phyloP scores from a whole-genome alignment of 2,113 vertebrate species.

The Percina caprodes region DNA sequence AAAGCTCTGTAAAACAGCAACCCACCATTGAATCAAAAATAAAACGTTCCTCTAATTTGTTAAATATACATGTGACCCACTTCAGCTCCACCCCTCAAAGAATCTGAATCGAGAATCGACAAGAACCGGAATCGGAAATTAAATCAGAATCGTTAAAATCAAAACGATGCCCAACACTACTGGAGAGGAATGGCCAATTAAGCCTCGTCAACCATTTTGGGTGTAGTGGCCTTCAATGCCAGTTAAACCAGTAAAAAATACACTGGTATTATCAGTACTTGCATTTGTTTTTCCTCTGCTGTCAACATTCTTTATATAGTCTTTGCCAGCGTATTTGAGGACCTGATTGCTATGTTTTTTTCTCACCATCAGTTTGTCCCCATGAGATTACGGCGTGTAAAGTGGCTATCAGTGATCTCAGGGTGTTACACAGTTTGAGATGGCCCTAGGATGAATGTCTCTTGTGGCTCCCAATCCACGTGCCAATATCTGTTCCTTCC shows the following conservation, averaged over 20 bases:
- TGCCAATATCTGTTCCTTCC: conserved; percentile 7
- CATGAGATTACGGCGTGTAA: not conserved
- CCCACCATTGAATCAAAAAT: no score
- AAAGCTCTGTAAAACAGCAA: no score
- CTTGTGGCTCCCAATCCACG: not conserved
- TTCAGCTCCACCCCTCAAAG: no score
- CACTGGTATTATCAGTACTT: conserved; percentile 47
- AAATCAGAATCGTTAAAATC: no score
- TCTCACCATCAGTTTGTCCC: not conserved
- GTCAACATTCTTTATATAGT: conserved; percentile 34
- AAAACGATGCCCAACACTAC: not conserved
- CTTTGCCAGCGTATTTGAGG: conserved; percentile 35
- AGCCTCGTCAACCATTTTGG: conserved; percentile 62
- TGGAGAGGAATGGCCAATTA: conserved; percentile 70
- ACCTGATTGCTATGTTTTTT: conserved; percentile 38
- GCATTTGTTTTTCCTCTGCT: conserved; percentile 33
- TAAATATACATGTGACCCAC: no score
- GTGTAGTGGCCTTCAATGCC: conserved; percentile 66
- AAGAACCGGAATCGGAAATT: no score
- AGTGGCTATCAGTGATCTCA: conserved; percentile 14
- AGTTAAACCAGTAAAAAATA: conserved; percentile 57
- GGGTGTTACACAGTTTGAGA: conserved; percentile 9
- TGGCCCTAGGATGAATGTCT: not conserved
- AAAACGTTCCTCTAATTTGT: no score
- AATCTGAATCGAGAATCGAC: no score